phyloP scores from a whole-genome alignment of 2,113 vertebrate species.

The Mus musculus region DNA sequence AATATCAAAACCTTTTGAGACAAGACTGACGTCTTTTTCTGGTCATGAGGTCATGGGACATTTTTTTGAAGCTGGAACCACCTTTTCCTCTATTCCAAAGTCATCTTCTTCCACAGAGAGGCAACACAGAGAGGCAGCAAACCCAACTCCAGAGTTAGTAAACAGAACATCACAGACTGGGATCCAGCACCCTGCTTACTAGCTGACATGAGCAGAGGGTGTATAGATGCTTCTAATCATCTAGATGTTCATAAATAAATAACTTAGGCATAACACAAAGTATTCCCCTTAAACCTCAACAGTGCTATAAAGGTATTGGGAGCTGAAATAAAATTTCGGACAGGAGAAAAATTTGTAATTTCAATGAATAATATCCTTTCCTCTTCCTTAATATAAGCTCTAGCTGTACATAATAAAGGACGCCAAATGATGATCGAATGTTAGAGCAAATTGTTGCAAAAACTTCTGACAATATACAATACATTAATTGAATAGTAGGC shows the following conservation, averaged over 20 bases:
- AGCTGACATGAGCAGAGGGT: background rate
- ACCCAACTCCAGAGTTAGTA: background rate
- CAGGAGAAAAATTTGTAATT: background rate
- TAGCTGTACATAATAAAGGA: background rate
- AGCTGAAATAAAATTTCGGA: slow-evolving; percentile 57
- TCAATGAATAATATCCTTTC: slow-evolving; percentile 45
- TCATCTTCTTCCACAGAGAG: background rate
- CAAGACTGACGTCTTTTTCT: background rate
- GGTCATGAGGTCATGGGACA: background rate
- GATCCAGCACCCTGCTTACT: background rate
- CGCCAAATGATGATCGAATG: slow-evolving; percentile 37
- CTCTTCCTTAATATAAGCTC: slow-evolving; percentile 31
- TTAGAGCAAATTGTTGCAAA: slow-evolving; percentile 20
- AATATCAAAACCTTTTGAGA: slow-evolving; percentile 36
- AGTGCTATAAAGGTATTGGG: slow-evolving; percentile 4
- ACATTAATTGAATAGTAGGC: slow-evolving; percentile 16
- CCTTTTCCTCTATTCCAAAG: background rate
- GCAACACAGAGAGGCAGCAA: background rate
- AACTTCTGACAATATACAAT: background rate
- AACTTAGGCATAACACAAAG: slow-evolving; percentile 25
- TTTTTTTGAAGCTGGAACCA: slow-evolving; percentile 23
- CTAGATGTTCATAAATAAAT: background rate
- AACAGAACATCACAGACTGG: slow-evolving; percentile 29
- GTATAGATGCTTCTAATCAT: slow-evolving; percentile 28
- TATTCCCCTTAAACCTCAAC: slow-evolving; percentile 23